Conservation (phyloP, 2,113 vertebrate species). For the Anas platyrhynchos region DNA sequence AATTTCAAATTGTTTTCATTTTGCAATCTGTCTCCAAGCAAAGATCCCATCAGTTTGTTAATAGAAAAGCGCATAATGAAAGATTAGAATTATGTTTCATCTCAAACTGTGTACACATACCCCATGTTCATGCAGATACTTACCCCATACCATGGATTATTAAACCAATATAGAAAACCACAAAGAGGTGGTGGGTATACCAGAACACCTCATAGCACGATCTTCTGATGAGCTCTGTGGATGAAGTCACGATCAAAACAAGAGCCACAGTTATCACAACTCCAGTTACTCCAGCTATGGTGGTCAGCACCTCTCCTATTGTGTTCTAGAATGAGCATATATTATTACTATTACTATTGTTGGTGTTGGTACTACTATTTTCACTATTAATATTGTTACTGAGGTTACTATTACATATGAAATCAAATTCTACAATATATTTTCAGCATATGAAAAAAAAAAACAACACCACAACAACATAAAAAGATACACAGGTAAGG, state of each 20-base stretch:
- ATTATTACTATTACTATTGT: not conserved
- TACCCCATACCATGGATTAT: slow-evolving; percentile 82
- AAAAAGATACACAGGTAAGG: not conserved
- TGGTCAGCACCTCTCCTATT: slow-evolving; percentile 66
- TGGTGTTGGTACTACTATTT: not conserved
- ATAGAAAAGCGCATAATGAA: not conserved
- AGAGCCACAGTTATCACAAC: slow-evolving; percentile 79
- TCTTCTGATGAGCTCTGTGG: slow-evolving; percentile 76
- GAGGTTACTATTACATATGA: not conserved
- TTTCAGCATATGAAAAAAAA: not conserved
- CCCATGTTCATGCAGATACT: slow-evolving; percentile 36
- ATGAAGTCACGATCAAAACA: slow-evolving; percentile 81
- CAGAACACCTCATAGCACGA: slow-evolving; percentile 84
- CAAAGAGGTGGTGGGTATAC: slow-evolving; percentile 80
- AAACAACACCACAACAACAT: not conserved
- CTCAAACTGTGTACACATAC: not conserved
- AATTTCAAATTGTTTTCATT: not conserved
- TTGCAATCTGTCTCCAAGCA: not conserved
- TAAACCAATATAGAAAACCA: slow-evolving; percentile 80
- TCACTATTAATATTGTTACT: not conserved
- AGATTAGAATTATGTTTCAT: not conserved
- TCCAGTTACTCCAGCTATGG: slow-evolving; percentile 78
- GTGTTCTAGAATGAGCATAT: slow-evolving; percentile 67
- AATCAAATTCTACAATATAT: not conserved
- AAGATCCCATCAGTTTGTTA: not conserved